Evolutionary conservation across 35 echinoderm and acorn worm species (phyloP).

Genomic region (Strongylocentrotus purpuratus): DNA sequence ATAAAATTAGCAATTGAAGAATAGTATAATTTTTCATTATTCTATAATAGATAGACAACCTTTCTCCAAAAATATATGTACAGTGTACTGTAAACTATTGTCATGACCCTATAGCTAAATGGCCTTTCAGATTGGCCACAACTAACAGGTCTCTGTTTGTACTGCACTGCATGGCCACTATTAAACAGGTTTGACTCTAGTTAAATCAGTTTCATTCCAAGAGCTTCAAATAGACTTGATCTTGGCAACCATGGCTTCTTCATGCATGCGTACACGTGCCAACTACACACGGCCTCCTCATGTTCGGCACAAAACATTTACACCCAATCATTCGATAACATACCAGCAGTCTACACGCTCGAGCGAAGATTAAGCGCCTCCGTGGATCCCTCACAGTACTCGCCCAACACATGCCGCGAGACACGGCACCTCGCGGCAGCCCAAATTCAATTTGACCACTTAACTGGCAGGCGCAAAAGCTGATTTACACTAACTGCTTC

Average conservation of each 20-base stretch:
- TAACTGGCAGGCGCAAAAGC: background rate
- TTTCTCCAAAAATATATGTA: too few species aligned
- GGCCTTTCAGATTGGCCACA: too few species aligned
- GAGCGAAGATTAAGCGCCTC: background rate
- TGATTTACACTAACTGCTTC: background rate
- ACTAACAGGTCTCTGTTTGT: too few species aligned
- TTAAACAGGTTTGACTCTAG: too few species aligned
- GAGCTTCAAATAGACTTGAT: too few species aligned
- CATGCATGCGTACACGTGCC: background rate
- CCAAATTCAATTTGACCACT: slow-evolving; percentile 12
- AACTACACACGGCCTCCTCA: background rate
- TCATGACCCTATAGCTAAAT: too few species aligned
- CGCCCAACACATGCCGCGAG: background rate
- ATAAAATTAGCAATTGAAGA: too few species aligned
- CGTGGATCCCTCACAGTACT: background rate
- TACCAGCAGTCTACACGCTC: background rate
- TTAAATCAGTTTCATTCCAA: too few species aligned
- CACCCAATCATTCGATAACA: background rate
- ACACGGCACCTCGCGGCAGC: background rate
- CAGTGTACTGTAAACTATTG: too few species aligned
- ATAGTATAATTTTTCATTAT: too few species aligned
- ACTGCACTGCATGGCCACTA: too few species aligned
- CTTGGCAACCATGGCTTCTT: background rate
- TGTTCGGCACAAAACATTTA: background rate
- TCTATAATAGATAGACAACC: too few species aligned